phyloP scores from a whole-genome alignment of 2,113 vertebrate species.

The Saccopteryx leptura region DNA sequence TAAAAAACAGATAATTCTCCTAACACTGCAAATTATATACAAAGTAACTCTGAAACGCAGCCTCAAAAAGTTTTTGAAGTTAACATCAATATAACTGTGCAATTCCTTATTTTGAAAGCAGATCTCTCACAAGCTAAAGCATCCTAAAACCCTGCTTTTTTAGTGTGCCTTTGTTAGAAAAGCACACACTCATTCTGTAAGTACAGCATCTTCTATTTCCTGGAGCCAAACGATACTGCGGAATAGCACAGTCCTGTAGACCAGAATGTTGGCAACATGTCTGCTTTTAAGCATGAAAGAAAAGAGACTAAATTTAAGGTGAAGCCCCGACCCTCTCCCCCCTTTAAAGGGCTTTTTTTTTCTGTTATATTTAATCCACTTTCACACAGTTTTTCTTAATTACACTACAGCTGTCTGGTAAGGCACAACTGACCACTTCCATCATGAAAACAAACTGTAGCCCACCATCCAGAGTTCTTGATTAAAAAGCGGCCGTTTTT shows the following conservation, averaged over 20 bases:
- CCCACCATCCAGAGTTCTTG: constrained; percentile 88
- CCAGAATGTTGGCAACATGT: constrained; percentile 48
- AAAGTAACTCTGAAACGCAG: constrained; percentile 16
- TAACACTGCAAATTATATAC: not conserved
- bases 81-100: constrained; percentile 27
- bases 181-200: constrained; percentile 24
- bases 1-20: constrained; percentile 46
- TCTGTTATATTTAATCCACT: constrained; percentile 87
- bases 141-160: constrained; percentile 61
- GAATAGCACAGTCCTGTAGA: constrained; percentile 45
- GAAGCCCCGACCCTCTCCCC: not conserved
- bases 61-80: not conserved
- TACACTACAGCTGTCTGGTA: constrained; percentile 90
- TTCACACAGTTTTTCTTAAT: constrained; percentile 88
- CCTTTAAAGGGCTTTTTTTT: constrained; percentile 28
- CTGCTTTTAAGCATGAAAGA: constrained; percentile 55
- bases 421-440: constrained; percentile 88
- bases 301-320: constrained; percentile 75
- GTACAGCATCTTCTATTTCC: not conserved
- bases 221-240: constrained; percentile 10
- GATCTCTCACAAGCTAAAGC: constrained; percentile 35
- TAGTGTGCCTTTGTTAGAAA: constrained; percentile 62
- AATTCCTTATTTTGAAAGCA: constrained; percentile 65
- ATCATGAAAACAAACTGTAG: constrained; percentile 87
- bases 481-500: constrained; percentile 90